Base-by-base conservation (phyloP, 2,888 invertebrate genomes). In the Ennomos quercinarius region DNA sequence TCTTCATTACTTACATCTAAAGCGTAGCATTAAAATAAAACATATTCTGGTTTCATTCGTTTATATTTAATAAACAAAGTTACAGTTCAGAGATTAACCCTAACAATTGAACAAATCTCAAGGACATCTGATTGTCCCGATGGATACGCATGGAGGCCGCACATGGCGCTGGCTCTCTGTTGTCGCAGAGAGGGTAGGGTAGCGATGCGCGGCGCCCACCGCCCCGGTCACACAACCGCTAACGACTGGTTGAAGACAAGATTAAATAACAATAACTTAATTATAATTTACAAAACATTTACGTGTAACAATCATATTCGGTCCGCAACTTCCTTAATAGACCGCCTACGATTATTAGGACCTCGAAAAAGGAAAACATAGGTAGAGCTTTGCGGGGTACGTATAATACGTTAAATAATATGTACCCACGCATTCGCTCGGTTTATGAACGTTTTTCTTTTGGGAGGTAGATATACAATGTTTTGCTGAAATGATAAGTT, bases 11-110 rank as follows among this genome's bases (percentile, higher is more conserved):
- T 41, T 39, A 38, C 10, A 12, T 9, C 12, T 39, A 10, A 9
- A 46, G 38, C 13, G 35, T 37, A 44, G 41, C 42, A 51, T 59
- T 41, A 44, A 74, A 81, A 79, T 71, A 75, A 86, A 83, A 87
- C 74, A 47, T 78, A 68, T 67, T 45, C 55, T 76, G 77, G 74
- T 86, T 90, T 91, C 86, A 90, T 91, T 93, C 88, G 88, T 93
- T 93, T 92, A 93, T 93, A 93, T 93, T 93, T 91, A 91, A 91
- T 93, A 92, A 93, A 92, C 89, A 93, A 93, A 91, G 86, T 92
- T 61, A 92, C 93, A 93, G 92, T 93, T 91, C 93, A 93, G 92
- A 92, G 89, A 83, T 91, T 91, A 91, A 87, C 87, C 88, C 86
- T 91, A 91, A 91, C 89, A 90, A 91, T 91, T 91, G 90, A 91